phyloP scores from a whole-genome alignment of 2,888 invertebrate species.

The Seira ritae region DNA sequence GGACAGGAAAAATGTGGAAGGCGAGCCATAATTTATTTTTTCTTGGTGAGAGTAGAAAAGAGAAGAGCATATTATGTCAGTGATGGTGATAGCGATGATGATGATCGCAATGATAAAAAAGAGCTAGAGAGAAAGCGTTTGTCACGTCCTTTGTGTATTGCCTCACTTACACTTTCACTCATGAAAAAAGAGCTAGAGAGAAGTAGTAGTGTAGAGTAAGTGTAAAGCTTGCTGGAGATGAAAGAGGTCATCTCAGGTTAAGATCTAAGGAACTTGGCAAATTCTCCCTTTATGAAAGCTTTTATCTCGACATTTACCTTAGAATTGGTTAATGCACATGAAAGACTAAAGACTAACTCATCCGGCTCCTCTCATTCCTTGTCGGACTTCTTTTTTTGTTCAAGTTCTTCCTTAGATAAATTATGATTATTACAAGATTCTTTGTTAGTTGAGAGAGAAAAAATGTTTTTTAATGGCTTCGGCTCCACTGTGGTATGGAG shows the following conservation, averaged over 20 bases:
- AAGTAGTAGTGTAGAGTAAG: background rate
- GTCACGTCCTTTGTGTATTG: conserved; percentile 38
- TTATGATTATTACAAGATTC: background rate
- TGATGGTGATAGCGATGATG: background rate
- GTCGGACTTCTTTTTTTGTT: background rate
- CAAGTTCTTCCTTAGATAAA: background rate
- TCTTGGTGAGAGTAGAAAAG: background rate
- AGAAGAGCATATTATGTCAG: conserved; percentile 9
- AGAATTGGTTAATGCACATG: conserved; percentile 1
- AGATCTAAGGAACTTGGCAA: conserved; percentile 28
- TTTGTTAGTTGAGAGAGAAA: too few species aligned
- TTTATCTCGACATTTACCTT: conserved; percentile 18
- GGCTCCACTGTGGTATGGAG: too few species aligned
- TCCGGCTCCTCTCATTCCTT: background rate
- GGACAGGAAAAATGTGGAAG: conserved; percentile 15
- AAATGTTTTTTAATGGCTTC: too few species aligned
- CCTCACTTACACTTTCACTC: background rate
- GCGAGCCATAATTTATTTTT: conserved; percentile 35
- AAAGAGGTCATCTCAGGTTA: conserved; percentile 30
- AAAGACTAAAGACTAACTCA: background rate
- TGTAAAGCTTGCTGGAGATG: background rate
- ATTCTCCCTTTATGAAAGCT: conserved; percentile 32
- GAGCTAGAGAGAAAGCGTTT: conserved; percentile 13
- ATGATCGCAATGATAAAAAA: too few species aligned
- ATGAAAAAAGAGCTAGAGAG: too few species aligned